Conservation (phyloP, 1,140 invertebrate species). For the Diabrotica virgifera region DNA sequence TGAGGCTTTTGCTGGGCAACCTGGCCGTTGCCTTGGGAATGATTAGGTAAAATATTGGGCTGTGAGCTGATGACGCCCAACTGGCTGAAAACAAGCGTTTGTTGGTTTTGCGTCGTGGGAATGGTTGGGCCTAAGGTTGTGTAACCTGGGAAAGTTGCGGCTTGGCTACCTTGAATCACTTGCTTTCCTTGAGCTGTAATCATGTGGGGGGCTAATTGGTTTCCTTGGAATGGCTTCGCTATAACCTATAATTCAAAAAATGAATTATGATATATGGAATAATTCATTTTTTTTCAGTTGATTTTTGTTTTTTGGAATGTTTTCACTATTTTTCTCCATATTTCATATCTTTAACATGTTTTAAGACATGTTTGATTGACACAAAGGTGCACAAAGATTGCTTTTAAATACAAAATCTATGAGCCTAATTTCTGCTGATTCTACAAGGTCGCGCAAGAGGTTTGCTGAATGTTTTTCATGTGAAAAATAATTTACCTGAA, state of each 20-base stretch:
- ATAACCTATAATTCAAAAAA: conserved; percentile 58
- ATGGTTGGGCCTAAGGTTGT: conserved; percentile 71
- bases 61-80: conserved; percentile 71
- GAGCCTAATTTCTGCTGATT: no score
- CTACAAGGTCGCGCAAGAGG: no score
- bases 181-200: conserved; percentile 67
- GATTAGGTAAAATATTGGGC: conserved; percentile 60
- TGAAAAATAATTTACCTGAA: conserved; percentile 57
- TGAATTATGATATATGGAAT: no score
- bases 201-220: conserved; percentile 75
- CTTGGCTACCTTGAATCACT: conserved; percentile 59
- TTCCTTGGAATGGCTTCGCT: conserved; percentile 77
- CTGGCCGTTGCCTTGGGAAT: conserved; percentile 45
- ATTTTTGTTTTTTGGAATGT: no score
- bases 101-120: conserved; percentile 70
- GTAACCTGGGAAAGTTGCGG: conserved; percentile 63
- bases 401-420: no score
- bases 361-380: no score
- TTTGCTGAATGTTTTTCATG: no score
- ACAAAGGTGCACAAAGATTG: no score
- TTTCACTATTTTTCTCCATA: no score
- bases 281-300: no score
- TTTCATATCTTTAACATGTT: no score
- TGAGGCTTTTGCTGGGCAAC: conserved; percentile 50
- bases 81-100: conserved; percentile 78